These are phyloP conservation scores for Eulemur mongoz DNA, from an alignment of 2,797 vertebrate species.

Conservation along the genomic window DNA sequence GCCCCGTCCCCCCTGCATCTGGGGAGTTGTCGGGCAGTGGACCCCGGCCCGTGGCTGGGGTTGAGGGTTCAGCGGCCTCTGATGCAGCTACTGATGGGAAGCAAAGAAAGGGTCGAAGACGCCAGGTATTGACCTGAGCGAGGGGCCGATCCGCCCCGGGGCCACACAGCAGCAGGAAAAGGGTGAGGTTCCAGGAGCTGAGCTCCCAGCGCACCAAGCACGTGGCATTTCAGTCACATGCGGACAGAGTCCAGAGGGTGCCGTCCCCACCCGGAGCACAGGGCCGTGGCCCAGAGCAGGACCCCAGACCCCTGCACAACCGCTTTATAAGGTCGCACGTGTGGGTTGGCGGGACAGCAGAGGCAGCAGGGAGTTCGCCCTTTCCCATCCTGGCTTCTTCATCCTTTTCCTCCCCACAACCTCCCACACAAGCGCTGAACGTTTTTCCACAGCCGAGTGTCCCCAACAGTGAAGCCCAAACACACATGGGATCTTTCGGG, in stretches of 20 bases:
- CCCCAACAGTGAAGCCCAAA: background rate
- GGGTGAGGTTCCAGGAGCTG: background rate
- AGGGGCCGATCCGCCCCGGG: background rate
- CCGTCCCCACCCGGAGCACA: no score
- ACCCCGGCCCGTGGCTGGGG: no score
- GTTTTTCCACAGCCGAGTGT: background rate
- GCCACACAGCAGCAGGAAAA: background rate
- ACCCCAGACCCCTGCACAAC: no score
- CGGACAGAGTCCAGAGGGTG: background rate
- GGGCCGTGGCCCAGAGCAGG: background rate
- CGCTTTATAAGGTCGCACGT: background rate
- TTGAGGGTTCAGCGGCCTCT: background rate
- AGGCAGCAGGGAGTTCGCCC: background rate
- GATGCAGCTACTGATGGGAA: background rate
- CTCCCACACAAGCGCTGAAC: background rate
- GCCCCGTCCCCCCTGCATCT: rapidly evolving
- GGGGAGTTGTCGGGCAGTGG: background rate
- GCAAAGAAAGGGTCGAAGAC: background rate
- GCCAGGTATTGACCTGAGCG: background rate
- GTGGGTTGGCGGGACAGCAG: background rate
- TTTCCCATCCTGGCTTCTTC: background rate
- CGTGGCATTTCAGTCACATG: background rate
- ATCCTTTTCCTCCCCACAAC: background rate
- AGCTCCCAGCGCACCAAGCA: background rate
- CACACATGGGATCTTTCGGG: background rate